These are phyloP conservation scores for Corbicula japonica DNA, from an alignment of 2,888 invertebrate species.

Conservation along the genomic window DNA sequence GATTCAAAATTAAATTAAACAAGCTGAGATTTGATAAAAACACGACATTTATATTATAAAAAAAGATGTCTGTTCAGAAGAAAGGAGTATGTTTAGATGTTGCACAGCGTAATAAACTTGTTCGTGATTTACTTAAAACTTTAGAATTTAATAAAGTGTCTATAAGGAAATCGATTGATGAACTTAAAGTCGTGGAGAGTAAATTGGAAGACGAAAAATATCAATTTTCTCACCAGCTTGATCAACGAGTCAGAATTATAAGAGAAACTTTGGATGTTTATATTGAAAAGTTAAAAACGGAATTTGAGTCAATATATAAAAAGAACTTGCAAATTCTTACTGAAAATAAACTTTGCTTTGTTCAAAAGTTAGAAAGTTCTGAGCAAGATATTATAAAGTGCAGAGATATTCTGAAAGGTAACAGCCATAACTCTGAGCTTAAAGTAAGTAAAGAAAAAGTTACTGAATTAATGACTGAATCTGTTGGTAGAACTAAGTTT, in stretches of 20 bases:
- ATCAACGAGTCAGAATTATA: constrained; percentile 6
- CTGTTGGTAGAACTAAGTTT: constrained; percentile 19
- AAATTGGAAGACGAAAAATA: constrained; percentile 25
- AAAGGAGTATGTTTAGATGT: neutral
- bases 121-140: neutral
- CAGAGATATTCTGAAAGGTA: constrained; percentile 5
- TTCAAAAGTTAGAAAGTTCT: constrained; percentile 12
- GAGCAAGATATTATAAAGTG: constrained; percentile 36
- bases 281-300: constrained; percentile 13
- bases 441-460: constrained; percentile 42
- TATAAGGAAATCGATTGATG: constrained; percentile 7
- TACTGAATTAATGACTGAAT: constrained; percentile 26
- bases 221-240: constrained; percentile 23
- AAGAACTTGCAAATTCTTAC: constrained; percentile 26
- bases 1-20: no score
- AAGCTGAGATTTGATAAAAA: no score
- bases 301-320: constrained; percentile 11
- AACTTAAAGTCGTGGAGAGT: constrained; percentile 8
- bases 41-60: no score
- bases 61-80: no score
- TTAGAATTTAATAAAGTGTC: neutral
- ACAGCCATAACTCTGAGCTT: neutral
- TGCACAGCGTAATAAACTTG: neutral
- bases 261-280: constrained; percentile 23
- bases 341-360: constrained; percentile 6